Conservation (phyloP, 2,797 vertebrate species). For the Gymnopithys bicolor region DNA sequence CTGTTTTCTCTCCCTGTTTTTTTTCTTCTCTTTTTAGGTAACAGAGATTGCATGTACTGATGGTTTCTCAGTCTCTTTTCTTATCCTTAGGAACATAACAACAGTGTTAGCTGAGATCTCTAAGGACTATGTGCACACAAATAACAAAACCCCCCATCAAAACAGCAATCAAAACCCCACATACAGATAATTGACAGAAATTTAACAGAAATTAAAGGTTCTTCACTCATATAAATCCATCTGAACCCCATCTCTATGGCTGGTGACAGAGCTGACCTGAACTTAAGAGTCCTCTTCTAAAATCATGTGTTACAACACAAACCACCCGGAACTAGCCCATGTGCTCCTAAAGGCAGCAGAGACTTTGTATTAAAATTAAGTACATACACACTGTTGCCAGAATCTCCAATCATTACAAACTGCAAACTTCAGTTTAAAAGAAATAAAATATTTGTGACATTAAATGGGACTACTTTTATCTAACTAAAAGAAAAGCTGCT, state of each 20-base stretch:
- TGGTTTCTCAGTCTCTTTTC: background rate
- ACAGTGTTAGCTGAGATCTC: background rate
- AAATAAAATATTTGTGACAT: background rate
- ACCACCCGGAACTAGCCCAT: background rate
- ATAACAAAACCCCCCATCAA: rapidly evolving
- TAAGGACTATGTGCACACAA: background rate
- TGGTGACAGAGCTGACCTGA: background rate
- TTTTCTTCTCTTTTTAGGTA: background rate
- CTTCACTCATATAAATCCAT: background rate
- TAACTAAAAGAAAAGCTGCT: constrained; percentile 48
- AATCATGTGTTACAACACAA: background rate
- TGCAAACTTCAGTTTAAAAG: background rate
- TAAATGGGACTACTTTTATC: background rate
- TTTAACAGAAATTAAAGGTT: background rate
- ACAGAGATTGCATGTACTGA: background rate
- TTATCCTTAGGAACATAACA: background rate
- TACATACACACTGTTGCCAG: background rate
- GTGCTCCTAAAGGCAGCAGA: background rate
- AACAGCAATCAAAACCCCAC: background rate
- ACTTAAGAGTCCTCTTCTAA: background rate
- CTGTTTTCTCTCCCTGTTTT: background rate
- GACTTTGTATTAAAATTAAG: background rate
- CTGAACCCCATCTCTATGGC: background rate
- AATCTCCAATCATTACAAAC: background rate
- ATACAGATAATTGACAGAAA: rapidly evolving